Base-by-base conservation (phyloP, 2,888 invertebrate genomes). In the Criorhina ranunculi region DNA sequence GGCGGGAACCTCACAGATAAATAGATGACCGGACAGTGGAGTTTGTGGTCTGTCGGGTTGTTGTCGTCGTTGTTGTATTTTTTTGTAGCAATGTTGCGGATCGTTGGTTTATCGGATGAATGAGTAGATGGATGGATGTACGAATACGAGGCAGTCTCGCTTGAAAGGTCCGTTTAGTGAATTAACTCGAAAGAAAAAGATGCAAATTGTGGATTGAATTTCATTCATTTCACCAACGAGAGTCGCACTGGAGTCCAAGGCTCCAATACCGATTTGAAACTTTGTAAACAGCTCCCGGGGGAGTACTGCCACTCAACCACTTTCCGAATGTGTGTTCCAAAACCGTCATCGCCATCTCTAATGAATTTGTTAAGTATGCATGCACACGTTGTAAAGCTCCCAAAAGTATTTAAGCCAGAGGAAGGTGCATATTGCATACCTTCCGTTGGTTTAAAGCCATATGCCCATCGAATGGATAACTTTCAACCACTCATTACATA, bases 41-140 rank as follows among this genome's bases (percentile, higher is more conserved):
- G 60, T 57, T 78, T 67, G 77, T 60, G 72, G 77, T 66, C 51
- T 60, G 69, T 51, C 24, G 35, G 62, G 76, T 59, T 70, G 69
- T 70, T 62, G 73, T 64, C 40, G 59, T 82, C 59, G 57, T 66
- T n/a, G 29, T n/a, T n/a, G n/a, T n/a, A n/a, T 1, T 60, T 46
- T 60, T 67, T 49, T 40, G 51, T 37, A 31, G 72, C 72, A 72
- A 31, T 73, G 78, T 73, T 83, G 83, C 79, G 83, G 78, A 83
- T 83, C 83, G 79, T 46, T 79, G 83, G 79, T 79, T 83, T 79
- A 75, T 78, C 79, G 83, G 73, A 69, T 79, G 83, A 79, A 83
- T 75, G 83, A 51, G 33, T 59, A 83, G 79, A 83, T 75, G 69
- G 83, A 83, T 83, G 73, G 78, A 69, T 73, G 67, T 78, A 64